phyloP scores from a whole-genome alignment of 1,140 invertebrate species.

The Popillia japonica region DNA sequence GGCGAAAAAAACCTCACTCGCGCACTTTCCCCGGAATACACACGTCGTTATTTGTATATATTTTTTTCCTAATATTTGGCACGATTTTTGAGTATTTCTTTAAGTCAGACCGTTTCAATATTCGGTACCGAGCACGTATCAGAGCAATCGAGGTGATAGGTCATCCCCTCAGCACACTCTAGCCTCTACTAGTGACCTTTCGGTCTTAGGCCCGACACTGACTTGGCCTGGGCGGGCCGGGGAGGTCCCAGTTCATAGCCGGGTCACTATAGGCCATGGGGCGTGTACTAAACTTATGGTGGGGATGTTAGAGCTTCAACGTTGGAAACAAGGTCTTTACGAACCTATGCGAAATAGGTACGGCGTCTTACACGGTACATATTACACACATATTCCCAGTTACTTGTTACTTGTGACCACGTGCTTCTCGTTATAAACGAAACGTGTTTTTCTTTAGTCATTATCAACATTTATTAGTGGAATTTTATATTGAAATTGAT shows the following conservation, averaged over 20 bases:
- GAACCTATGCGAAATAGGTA: constrained; percentile 23
- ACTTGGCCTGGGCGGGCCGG: constrained; percentile 60
- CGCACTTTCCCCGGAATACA: not conserved
- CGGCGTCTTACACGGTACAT: not conserved
- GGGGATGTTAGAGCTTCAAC: constrained; percentile 43
- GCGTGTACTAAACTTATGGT: constrained; percentile 53
- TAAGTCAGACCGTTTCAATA: constrained; percentile 35
- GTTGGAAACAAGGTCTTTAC: constrained; percentile 37
- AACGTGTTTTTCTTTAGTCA: constrained; percentile 4
- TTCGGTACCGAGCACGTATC: constrained; percentile 53
- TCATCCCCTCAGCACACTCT: constrained; percentile 60
- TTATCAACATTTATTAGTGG: not conserved
- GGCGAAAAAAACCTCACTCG: not conserved
- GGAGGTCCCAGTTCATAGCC: constrained; percentile 59
- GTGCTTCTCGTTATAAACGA: constrained; percentile 26
- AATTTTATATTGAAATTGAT: not conserved
- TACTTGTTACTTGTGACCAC: constrained; percentile 37
- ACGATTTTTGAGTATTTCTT: constrained; percentile 37
- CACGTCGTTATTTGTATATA: not conserved
- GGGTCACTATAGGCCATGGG: constrained; percentile 60
- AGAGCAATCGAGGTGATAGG: constrained; percentile 59
- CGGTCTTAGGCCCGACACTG: constrained; percentile 59
- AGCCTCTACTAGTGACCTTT: constrained; percentile 62
- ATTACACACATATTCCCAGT: constrained; percentile 16
- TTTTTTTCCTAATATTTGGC: constrained; percentile 21